Percentiles rank a stretch among this genome's conserved stretches.
These are phyloP conservation scores for Drosophila prostipennis DNA, from an alignment of 2,888 invertebrate genomes.

Conservation along the genomic window DNA sequence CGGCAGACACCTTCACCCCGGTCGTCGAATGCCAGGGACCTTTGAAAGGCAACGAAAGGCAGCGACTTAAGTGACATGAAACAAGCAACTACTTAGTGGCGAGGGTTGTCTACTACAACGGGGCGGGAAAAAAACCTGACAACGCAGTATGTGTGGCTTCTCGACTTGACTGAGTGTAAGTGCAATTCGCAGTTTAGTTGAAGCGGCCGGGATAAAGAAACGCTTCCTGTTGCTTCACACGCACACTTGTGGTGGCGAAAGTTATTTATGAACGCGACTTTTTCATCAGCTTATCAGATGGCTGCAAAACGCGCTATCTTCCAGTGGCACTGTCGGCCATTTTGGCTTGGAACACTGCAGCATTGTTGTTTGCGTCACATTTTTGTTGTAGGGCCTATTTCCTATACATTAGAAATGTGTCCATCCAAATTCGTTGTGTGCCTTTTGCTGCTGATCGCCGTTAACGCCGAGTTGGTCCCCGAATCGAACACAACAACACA, in stretches of 20 bases:
- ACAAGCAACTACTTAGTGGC: conserved; percentile 40
- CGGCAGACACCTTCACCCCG: conserved; percentile 39
- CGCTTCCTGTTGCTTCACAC: conserved; percentile 30
- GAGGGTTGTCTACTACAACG: neutral
- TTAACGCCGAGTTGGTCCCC: neutral
- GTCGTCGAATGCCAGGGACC: conserved; percentile 11
- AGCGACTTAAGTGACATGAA: conserved; percentile 41
- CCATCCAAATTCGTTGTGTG: conserved; percentile 55
- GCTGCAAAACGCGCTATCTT: conserved; percentile 42
- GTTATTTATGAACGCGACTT: conserved; percentile 62
- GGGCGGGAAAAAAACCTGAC: conserved; percentile 3
- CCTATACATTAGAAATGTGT: conserved; percentile 38
- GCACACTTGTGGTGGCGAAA: neutral
- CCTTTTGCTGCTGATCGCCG: neutral
- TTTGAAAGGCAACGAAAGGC: neutral
- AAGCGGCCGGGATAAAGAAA: conserved; percentile 19
- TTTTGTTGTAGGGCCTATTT: neutral
- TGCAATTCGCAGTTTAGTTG: neutral
- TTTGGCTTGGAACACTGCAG: neutral
- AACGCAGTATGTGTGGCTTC: neutral
- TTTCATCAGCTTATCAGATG: conserved; percentile 65
- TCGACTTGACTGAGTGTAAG: conserved; percentile 4
- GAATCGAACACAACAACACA: neutral
- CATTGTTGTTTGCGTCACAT: conserved; percentile 9
- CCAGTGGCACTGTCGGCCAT: conserved; percentile 4